Evolutionary conservation across 2,888 invertebrate species (phyloP), one percentile per base, ranked within the genome.

Genomic region (Physocephala rufipes): DNA sequence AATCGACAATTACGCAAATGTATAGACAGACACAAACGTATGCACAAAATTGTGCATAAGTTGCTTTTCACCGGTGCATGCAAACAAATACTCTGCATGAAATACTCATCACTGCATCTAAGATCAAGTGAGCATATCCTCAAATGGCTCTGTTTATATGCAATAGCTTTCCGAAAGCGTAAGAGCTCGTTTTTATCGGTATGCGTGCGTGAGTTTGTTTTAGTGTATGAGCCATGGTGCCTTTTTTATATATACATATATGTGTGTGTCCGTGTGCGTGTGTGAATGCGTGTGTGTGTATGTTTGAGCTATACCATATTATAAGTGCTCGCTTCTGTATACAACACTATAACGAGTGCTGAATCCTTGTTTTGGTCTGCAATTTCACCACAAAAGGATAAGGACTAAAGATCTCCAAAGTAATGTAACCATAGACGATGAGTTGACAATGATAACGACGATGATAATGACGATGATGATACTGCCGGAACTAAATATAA

Each of bases 371-470:
- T 24, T 28, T 26, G 58, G 58, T 15, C 58, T 1, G 12, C 58
- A 24, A 58, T 58, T 53, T 24, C 26, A 58, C 21, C 58, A 2
- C 58, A 58, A 53, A 36, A 58, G 53, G 24, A 21, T 55, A 7
- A 13, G 49, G 3, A 49, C 49, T 16, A 24, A 21, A 21, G 24
- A 7, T n/a, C 21, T 21, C 12, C 19, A 13, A 13, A 55, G 24
- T 26, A 28, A 24, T 16, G 24, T 28, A 2, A 28, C 58, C 26
- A 58, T 15, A 26, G 26, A 24, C 15, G 28, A 58, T n/a, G 13
- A 12, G 12, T 21, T 58, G 58, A 24, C 26, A 24, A 55, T n/a
- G 47, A 15, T 47, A 26, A 55, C 26, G 55, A 55, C 19, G 19
- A 24, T 15, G 16, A 58, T 58, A 28, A 24, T 58, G 28, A 24